Base-by-base conservation (phyloP, 2,113 vertebrate genomes). In the Neolamprologus cancellatus region DNA sequence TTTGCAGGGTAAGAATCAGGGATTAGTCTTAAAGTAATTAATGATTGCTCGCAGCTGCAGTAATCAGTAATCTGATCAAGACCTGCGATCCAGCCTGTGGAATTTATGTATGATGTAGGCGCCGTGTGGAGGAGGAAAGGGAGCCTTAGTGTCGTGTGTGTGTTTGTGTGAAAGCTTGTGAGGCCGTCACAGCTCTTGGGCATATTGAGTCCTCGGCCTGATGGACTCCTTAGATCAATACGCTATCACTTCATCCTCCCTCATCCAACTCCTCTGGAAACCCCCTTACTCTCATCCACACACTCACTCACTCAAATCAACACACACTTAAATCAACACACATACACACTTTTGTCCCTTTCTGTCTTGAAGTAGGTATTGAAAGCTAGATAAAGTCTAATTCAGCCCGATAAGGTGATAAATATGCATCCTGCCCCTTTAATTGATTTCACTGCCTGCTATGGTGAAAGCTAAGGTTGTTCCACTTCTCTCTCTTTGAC, bases 141-240 rank as follows among this genome's bases (percentile, higher is more conserved):
- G 28, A 17, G 3, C 28, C n/a, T 48, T 20, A 7, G n/a, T 71
- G 17, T 71, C 14, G 32, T 52, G 50, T 53, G 78, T 39, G 41
- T n/a, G 71, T 28, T 46, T 83, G 46, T 46, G 23, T 28, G 34
- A 14, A n/a, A 39, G 57, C n/a, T 48, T 15, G 7, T 15, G 9
- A 69, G 79, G 61, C 79, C 55, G 85, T 93, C 90, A 86, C 90
- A 82, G 81, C 84, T 86, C 71, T 81, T 79, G 89, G 83, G 15
- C 87, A 64, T 88, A 91, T 89, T 48, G 84, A 91, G 86, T 86
- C 82, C 14, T 6, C 17, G 14, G 46, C 71, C 85, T 93, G 90
- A 94, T 94, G 84, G 92, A 92, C 91, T 88, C 83, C 86, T 36
- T 23, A 46, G 89, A 93, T 94, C 93, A 86, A 92, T 93, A 91